Base-by-base conservation (phyloP, 2,888 invertebrate species). In the Exocentrus adspersus region DNA sequence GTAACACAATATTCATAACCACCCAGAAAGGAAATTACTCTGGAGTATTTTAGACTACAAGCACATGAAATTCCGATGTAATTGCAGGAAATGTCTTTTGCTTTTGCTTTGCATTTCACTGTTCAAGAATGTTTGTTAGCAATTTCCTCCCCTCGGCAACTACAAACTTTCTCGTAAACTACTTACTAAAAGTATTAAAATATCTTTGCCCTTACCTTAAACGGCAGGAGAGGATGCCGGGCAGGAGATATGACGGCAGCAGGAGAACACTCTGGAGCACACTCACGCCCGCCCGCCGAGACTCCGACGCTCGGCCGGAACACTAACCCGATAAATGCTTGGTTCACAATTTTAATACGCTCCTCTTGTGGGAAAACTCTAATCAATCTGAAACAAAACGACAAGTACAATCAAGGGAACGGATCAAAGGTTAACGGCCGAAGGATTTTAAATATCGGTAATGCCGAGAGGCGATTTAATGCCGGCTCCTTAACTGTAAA, bases 171-270 rank as follows among this genome's bases (percentile, higher is more conserved):
- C n/a, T n/a, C n/a, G n/a, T n/a, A n/a, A n/a, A n/a, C n/a, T n/a
- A n/a, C n/a, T n/a, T n/a, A n/a, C n/a, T n/a, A n/a, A n/a, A n/a
- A n/a, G n/a, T n/a, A n/a, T n/a, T n/a, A n/a, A n/a, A n/a, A n/a
- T n/a, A n/a, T n/a, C n/a, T 12, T 14, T 19, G 17, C 16, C 30
- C 67, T 69, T 73, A 75, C 75, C 75, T 75, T 72, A 72, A 68
- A 65, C 74, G 65, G 68, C 68, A 69, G 67, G 62, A 67, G 68
- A 70, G 68, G 61, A 65, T 60, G 65, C 66, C 68, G 58, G 65
- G 58, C 67, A 68, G 64, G 60, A 64, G 56, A 57, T 65, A 70
- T 69, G 68, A 67, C 69, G 71, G 42, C 21, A 43, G 43, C 9
- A 54, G 24, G 2, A 9, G 19, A 65, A 24, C 45, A 69, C 62